Evolutionary conservation across 2,797 vertebrate genomes (phyloP), one percentile per base, ranked within the genome.

Genomic region (Labroides dimidiatus): DNA sequence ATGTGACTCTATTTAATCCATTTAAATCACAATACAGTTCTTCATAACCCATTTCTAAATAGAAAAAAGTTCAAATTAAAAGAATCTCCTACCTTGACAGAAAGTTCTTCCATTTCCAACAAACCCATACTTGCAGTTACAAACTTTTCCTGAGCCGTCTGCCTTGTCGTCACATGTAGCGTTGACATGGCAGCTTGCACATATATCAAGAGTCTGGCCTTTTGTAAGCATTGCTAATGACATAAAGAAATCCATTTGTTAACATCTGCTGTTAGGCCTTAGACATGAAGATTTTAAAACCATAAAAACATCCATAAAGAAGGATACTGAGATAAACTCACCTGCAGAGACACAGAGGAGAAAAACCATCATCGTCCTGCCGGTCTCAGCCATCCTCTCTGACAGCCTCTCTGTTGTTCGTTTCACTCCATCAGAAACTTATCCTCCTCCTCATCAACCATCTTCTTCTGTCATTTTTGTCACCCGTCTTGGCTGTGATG

Each of bases 121-220:
- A 84, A 98, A 97, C 63, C 98, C 98, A 0, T 96, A 97, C 78
- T 95, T 96, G 91, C 98, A 99, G 82, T 95, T 95, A 52, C 97
- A 99, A 56, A 94, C 87, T 69, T 95, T 95, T 48, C 94, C 96
- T 19, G 93, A 94, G 20, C 93, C 90, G 4, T 95, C 93, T 0
- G 11, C 0, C 71, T 89, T 95, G 59, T 95, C 81, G 0, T 94
- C 93, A 83, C 98, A 99, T 0, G 91, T 97, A 72, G 98, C 97
- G 6, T 96, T 92, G 27, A 64, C 0, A 6, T 99, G 98, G 81
- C 97, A 99, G 36, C 92, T 91, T 19, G 90, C 83, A 75, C 98
- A 99, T 42, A 98, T 90, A 55, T 96, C 94, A 15, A 65, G 24
- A 44, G 19, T n/a, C 9, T 84, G 71, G 3, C 77, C 77, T 2